Evolutionary conservation across 2,888 invertebrate species (phyloP).

Genomic region (Empis stercorea): DNA sequence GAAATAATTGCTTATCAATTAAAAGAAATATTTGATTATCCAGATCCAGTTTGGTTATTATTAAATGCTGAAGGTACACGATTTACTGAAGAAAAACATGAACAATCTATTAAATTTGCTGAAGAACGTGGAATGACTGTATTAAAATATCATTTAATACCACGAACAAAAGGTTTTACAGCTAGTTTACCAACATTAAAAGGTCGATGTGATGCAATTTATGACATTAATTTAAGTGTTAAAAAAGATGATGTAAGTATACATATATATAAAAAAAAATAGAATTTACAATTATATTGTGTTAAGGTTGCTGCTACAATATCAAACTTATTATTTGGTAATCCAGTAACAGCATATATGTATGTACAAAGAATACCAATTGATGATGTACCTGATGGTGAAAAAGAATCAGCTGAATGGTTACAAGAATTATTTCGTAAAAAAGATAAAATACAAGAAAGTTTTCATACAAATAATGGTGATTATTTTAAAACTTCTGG

Average conservation of each 20-base stretch:
- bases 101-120: conserved; percentile 77
- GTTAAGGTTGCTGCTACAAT: conserved; percentile 57
- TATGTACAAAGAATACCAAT: conserved; percentile 71
- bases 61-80: conserved; percentile 90
- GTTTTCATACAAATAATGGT: conserved; percentile 40
- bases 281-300: too few species aligned
- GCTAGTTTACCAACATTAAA: conserved; percentile 71
- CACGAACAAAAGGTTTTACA: conserved; percentile 90
- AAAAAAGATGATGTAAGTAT: conserved; percentile 43
- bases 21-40: conserved; percentile 70
- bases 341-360: conserved; percentile 58
- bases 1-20: conserved; percentile 69
- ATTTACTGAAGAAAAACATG: conserved; percentile 75
- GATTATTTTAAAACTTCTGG: conserved; percentile 70
- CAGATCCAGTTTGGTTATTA: conserved; percentile 79
- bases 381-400: conserved; percentile 60
- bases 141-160: conserved; percentile 80
- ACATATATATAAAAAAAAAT: background rate
- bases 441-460: conserved; percentile 51
- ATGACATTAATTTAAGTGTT: conserved; percentile 69
- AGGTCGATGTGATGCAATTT: conserved; percentile 68
- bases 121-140: conserved; percentile 69
- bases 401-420: conserved; percentile 62
- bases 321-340: conserved; percentile 45
- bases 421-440: conserved; percentile 66